Percentiles rank a stretch among this genome's conserved stretches.
These are phyloP conservation scores for Phyllotreta striolata DNA, from an alignment of 2,888 invertebrate species.

Conservation along the genomic window DNA sequence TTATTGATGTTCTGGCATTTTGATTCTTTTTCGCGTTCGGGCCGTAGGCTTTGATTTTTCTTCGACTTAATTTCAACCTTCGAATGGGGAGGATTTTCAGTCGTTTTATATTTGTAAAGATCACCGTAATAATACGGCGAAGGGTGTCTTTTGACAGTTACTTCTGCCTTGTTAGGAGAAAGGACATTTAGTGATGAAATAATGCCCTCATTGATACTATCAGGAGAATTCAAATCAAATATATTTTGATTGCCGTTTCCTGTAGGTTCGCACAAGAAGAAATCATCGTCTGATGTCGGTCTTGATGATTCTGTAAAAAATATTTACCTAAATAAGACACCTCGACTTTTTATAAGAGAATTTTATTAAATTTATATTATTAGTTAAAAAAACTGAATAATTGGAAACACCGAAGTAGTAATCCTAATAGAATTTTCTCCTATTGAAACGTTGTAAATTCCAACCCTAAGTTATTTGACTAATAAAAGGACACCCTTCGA, in stretches of 20 bases:
- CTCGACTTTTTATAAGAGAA: no score
- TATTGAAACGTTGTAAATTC: slow-evolving; percentile 9
- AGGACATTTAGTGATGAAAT: slow-evolving; percentile 60
- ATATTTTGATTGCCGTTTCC: slow-evolving; percentile 51
- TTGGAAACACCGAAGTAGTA: no score
- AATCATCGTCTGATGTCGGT: slow-evolving; percentile 60
- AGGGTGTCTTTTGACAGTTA: slow-evolving; percentile 68
- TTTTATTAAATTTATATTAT: background rate
- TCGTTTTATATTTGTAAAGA: slow-evolving; percentile 66
- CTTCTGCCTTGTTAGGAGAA: slow-evolving; percentile 65
- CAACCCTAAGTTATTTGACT: slow-evolving; percentile 13
- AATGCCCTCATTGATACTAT: slow-evolving; percentile 68
- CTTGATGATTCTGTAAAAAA: slow-evolving; percentile 58
- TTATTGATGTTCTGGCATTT: slow-evolving; percentile 38
- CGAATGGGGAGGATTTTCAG: slow-evolving; percentile 41
- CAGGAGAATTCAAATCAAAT: slow-evolving; percentile 73
- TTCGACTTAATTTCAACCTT: slow-evolving; percentile 32
- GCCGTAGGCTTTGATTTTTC: slow-evolving; percentile 42
- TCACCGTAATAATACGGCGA: slow-evolving; percentile 88
- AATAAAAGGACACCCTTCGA: slow-evolving; percentile 24
- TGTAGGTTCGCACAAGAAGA: slow-evolving; percentile 41
- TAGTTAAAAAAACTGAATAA: no score
- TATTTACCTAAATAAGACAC: background rate
- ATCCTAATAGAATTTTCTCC: no score
- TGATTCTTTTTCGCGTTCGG: slow-evolving; percentile 39